Evolutionary conservation across 2,113 vertebrate genomes (phyloP).

Genomic region (Pelecanoides urinatrix): DNA sequence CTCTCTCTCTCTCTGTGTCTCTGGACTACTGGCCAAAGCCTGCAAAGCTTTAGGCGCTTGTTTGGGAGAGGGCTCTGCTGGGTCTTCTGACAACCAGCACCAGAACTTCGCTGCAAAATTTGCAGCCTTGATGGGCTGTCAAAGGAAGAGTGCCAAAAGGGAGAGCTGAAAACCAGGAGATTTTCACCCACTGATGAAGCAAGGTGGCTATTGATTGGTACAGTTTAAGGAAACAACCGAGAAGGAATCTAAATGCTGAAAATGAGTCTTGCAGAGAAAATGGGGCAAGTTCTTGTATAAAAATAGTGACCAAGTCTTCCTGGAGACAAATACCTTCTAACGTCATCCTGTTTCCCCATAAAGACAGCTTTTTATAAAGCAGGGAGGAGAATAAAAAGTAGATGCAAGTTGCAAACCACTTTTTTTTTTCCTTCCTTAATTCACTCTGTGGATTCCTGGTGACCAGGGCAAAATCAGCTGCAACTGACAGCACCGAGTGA

Average conservation of each 20-base stretch:
- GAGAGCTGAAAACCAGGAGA: not conserved
- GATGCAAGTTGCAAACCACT: not conserved
- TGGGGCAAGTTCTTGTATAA: not conserved
- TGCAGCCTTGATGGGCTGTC: not conserved
- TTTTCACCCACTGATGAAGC: conserved; percentile 16
- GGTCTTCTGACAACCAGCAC: not conserved
- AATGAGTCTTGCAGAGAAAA: conserved; percentile 20
- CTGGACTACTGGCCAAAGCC: not conserved
- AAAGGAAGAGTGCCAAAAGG: not conserved
- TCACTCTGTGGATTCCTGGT: not conserved
- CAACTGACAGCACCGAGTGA: not conserved
- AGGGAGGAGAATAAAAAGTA: not conserved
- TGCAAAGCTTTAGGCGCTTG: not conserved
- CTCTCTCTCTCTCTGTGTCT: not conserved
- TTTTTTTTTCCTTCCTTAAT: not conserved
- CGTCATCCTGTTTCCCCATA: not conserved
- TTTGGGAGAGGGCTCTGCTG: not conserved
- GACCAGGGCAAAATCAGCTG: not conserved
- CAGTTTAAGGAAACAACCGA: not conserved
- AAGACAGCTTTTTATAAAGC: not conserved
- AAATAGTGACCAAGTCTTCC: conserved; percentile 46
- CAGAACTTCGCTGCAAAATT: not conserved
- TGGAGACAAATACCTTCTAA: not conserved
- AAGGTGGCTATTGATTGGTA: not conserved
- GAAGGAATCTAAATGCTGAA: not conserved